Evolutionary conservation across 1,140 invertebrate genomes (phyloP).

Genomic region (Tetramorium alpestre): DNA sequence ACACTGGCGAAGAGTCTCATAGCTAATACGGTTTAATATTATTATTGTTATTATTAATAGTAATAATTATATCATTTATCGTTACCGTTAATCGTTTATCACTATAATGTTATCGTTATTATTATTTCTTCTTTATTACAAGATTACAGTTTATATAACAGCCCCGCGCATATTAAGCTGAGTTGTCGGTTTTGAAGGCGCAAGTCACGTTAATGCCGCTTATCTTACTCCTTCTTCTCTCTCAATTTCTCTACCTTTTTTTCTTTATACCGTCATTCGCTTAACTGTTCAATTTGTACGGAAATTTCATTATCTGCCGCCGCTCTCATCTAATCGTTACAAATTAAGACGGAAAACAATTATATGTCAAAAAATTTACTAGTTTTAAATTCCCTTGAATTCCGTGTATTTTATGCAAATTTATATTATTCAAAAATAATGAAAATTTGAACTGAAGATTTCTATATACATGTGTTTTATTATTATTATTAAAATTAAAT

Average conservation of each 20-base stretch:
- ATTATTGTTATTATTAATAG: conserved; percentile 65
- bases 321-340: conserved; percentile 12
- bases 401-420: not conserved
- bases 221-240: conserved; percentile 20
- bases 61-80: conserved; percentile 61
- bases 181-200: conserved; percentile 69
- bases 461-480: not conserved
- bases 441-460: not conserved
- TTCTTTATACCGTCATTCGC: not conserved
- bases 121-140: conserved; percentile 63
- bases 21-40: conserved; percentile 63
- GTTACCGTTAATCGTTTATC: conserved; percentile 61
- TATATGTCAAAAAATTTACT: not conserved
- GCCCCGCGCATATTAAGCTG: conserved; percentile 65
- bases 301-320: conserved; percentile 21
- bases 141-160: conserved; percentile 69
- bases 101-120: conserved; percentile 62
- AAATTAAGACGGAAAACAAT: conserved; percentile 19
- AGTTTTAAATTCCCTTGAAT: not conserved
- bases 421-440: not conserved
- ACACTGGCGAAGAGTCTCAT: conserved; percentile 68
- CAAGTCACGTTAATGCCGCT: conserved; percentile 63
- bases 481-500: not conserved
- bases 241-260: not conserved
- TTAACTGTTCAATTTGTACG: conserved; percentile 42